Percentiles rank a stretch among this genome's conserved stretches.
These are phyloP conservation scores for Oryzias melastigma DNA, from an alignment of 2,113 vertebrate species.

Conservation along the genomic window DNA sequence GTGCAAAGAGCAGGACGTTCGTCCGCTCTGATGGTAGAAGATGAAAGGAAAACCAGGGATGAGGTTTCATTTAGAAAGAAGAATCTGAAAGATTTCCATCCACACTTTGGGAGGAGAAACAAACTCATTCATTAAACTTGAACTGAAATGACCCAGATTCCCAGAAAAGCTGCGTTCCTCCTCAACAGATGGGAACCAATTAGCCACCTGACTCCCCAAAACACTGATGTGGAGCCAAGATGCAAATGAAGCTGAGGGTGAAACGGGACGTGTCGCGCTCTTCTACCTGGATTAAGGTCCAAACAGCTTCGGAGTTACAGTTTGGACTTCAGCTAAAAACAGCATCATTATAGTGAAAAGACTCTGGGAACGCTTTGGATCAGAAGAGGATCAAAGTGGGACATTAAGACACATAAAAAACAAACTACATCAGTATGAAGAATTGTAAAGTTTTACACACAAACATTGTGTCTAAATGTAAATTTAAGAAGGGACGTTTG, in stretches of 20 bases:
- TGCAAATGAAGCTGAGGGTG: constrained; percentile 59
- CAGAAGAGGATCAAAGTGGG: too few relatives aligned
- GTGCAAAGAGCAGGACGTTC: too few relatives aligned
- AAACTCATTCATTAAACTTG: constrained; percentile 36
- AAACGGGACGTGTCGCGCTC: constrained; percentile 9
- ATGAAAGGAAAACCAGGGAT: background rate
- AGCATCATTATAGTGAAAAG: too few relatives aligned
- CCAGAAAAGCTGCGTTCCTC: constrained; percentile 40
- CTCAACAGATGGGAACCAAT: constrained; percentile 74
- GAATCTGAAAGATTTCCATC: background rate
- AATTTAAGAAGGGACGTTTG: too few relatives aligned
- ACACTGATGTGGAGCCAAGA: constrained; percentile 56
- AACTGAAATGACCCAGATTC: constrained; percentile 52
- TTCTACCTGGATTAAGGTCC: too few relatives aligned
- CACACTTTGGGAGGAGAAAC: background rate
- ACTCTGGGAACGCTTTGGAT: too few relatives aligned
- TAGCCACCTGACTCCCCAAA: constrained; percentile 68
- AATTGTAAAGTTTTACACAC: too few relatives aligned
- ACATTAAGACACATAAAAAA: too few relatives aligned
- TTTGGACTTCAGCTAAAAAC: too few relatives aligned
- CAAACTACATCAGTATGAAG: too few relatives aligned
- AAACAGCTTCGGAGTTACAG: too few relatives aligned
- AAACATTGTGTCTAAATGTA: too few relatives aligned
- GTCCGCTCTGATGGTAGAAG: background rate
- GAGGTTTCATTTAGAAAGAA: background rate